phyloP scores from a whole-genome alignment of 2,888 invertebrate species.

The Latrodectus elegans region DNA sequence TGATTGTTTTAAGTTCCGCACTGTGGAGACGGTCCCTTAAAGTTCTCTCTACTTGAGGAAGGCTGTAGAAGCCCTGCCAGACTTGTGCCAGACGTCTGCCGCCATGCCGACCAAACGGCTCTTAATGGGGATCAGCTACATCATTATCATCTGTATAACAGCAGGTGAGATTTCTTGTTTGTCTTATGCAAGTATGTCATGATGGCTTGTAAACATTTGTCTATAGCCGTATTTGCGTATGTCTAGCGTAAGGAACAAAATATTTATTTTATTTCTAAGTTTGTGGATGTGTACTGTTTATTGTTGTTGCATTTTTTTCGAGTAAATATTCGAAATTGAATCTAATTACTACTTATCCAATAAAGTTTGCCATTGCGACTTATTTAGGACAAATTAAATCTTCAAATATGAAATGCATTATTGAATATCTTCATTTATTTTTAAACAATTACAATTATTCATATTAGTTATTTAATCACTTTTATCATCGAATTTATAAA shows the following conservation, averaged over 20 bases:
- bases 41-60: slow-evolving; percentile 41
- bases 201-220: not conserved
- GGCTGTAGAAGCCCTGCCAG: slow-evolving; percentile 58
- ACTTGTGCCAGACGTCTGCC: slow-evolving; percentile 67
- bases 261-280: no score
- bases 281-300: no score
- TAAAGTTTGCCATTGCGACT: no score
- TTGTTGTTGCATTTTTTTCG: no score
- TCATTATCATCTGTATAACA: slow-evolving; percentile 33
- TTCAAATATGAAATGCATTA: no score
- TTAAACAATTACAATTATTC: no score
- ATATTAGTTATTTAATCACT: no score
- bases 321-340: no score
- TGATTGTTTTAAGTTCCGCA: slow-evolving; percentile 16
- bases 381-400: no score
- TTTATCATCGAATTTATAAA: no score
- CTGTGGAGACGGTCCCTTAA: slow-evolving; percentile 49
- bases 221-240: not conserved
- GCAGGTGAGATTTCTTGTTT: slow-evolving; percentile 45
- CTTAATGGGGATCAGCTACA: slow-evolving; percentile 49
- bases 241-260: not conserved
- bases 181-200: not conserved
- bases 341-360: no score
- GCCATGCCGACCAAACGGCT: slow-evolving; percentile 61
- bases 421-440: no score